Conservation (phyloP, 2,888 invertebrate species). For the Melieria crassipennis region DNA sequence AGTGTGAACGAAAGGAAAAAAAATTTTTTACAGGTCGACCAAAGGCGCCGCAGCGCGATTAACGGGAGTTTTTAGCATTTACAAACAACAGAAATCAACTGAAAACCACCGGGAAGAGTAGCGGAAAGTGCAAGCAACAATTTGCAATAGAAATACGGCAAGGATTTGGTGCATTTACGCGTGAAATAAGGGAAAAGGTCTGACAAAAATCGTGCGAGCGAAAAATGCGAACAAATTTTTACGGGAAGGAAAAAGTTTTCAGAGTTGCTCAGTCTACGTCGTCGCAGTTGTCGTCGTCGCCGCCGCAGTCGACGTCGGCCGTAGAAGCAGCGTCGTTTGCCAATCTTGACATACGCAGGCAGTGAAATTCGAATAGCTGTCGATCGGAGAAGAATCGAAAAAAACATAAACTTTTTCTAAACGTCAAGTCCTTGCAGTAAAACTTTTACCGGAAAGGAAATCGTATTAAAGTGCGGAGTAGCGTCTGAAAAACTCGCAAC, state of each 20-base stretch:
- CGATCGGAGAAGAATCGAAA: neutral
- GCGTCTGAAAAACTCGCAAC: too few relatives aligned
- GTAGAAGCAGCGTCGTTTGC: constrained; percentile 17
- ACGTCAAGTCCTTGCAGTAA: too few relatives aligned
- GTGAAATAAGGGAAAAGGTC: constrained; percentile 45
- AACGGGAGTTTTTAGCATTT: constrained; percentile 44
- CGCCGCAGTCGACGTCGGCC: constrained; percentile 23
- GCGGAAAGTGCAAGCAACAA: constrained; percentile 46
- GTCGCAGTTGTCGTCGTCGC: constrained; percentile 21
- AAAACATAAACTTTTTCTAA: too few relatives aligned
- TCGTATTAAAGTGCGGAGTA: too few relatives aligned
- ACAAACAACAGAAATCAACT: constrained; percentile 14
- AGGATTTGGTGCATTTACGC: constrained; percentile 44
- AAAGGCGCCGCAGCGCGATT: constrained; percentile 50
- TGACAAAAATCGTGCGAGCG: constrained; percentile 47
- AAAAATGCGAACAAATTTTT: constrained; percentile 53
- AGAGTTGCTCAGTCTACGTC: constrained; percentile 24
- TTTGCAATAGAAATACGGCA: constrained; percentile 46
- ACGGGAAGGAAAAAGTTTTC: constrained; percentile 32
- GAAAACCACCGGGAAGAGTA: constrained; percentile 42
- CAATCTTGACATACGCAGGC: constrained; percentile 9
- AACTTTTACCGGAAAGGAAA: too few relatives aligned
- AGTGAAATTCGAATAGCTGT: constrained; percentile 5
- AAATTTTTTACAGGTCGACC: constrained; percentile 35
- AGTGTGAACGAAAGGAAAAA: constrained; percentile 39